phyloP scores from a whole-genome alignment of 2,797 vertebrate genomes.

The Odontamblyopus rebecca region DNA sequence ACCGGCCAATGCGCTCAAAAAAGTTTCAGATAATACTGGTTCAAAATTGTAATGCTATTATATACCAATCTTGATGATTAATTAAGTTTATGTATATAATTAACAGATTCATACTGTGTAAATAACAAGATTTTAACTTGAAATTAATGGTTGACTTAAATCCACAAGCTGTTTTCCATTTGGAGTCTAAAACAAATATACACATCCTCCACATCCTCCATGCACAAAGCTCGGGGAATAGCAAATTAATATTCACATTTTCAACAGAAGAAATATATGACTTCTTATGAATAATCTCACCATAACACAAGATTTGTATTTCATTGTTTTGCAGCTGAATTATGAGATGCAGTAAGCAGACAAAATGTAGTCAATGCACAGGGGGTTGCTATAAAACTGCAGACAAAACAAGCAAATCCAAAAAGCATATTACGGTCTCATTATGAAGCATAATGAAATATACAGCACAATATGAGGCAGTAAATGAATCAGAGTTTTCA shows the following conservation, averaged over 20 bases:
- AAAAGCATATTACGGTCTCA: slow-evolving; percentile 64
- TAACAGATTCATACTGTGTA: neutral
- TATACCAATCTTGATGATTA: neutral
- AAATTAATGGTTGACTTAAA: neutral
- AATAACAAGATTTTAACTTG: neutral
- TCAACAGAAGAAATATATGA: neutral
- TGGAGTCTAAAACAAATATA: neutral
- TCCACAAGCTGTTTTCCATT: neutral
- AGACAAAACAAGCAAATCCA: slow-evolving; percentile 53
- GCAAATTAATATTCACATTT: slow-evolving; percentile 13
- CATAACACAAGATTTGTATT: neutral
- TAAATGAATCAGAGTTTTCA: slow-evolving; percentile 65
- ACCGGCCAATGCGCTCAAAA: neutral
- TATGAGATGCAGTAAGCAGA: slow-evolving; percentile 12
- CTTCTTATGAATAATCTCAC: slow-evolving; percentile 17
- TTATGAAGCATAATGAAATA: slow-evolving; percentile 70
- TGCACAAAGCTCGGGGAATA: neutral
- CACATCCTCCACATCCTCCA: slow-evolving; percentile 10
- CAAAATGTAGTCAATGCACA: slow-evolving; percentile 26
- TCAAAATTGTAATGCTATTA: neutral
- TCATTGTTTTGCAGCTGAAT: slow-evolving; percentile 2
- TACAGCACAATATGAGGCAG: slow-evolving; percentile 49
- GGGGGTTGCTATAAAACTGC: slow-evolving; percentile 55
- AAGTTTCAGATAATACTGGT: neutral
- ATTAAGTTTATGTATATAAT: neutral